Conservation (phyloP, 2,888 invertebrate species). For the Xestia c-nigrum region DNA sequence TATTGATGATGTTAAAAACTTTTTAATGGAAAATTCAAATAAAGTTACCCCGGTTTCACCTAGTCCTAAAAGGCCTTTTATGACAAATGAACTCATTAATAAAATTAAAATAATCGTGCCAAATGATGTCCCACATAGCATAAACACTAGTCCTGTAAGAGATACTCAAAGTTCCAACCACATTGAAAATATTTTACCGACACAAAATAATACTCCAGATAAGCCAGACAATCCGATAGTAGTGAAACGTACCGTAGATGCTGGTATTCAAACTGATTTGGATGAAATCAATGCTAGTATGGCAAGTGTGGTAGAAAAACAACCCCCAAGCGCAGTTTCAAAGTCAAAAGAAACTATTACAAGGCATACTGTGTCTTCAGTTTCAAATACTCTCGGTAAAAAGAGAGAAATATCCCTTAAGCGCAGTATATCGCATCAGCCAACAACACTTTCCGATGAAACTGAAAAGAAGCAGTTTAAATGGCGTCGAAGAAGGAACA, state of each 20-base stretch:
- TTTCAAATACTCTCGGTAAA: slow-evolving; percentile 33
- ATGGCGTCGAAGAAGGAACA: slow-evolving; percentile 72
- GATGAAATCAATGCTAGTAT: slow-evolving; percentile 25
- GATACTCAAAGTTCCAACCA: slow-evolving; percentile 6
- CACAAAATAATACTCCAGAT: slow-evolving; percentile 16
- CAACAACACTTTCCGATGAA: slow-evolving; percentile 21
- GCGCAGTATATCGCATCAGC: slow-evolving; percentile 56
- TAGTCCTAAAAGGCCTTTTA: slow-evolving; percentile 29
- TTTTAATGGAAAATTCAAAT: slow-evolving; percentile 33
- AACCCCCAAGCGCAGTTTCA: slow-evolving; percentile 3
- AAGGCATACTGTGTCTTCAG: neutral
- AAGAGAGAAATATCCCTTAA: slow-evolving; percentile 68
- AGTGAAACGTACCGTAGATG: slow-evolving; percentile 64
- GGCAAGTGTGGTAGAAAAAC: slow-evolving; percentile 2
- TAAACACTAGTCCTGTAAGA: neutral
- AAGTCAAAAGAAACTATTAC: slow-evolving; percentile 7
- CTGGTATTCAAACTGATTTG: slow-evolving; percentile 72
- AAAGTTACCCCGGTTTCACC: neutral
- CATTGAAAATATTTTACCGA: neutral
- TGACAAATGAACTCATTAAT: slow-evolving; percentile 30
- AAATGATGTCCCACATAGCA: slow-evolving; percentile 28
- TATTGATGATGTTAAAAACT: slow-evolving; percentile 69
- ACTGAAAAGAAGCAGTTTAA: slow-evolving; percentile 69
- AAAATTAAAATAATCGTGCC: slow-evolving; percentile 58
- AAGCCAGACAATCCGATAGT: slow-evolving; percentile 4